Evolutionary conservation across 2,113 vertebrate genomes (phyloP).

Genomic region (Rhinopomastus cyanomelas): DNA sequence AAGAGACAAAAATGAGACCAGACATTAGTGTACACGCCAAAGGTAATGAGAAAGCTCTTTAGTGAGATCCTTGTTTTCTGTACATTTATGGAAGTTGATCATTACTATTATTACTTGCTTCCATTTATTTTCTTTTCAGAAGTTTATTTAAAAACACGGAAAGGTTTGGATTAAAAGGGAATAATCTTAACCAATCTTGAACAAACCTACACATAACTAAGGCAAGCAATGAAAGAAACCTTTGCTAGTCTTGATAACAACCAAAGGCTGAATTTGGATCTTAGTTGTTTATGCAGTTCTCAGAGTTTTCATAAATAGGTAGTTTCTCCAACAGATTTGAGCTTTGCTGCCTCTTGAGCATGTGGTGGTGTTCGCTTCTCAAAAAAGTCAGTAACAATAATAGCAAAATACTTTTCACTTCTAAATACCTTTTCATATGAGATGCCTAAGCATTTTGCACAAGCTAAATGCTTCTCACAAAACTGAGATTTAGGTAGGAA

Average conservation of each 20-base stretch:
- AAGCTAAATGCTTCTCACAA: neutral
- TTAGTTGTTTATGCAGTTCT: neutral
- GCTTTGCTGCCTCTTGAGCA: neutral
- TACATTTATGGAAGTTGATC: neutral
- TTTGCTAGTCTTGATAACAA: neutral
- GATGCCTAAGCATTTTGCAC: neutral
- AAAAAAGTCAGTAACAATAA: neutral
- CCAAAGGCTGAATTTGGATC: neutral
- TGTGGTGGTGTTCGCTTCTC: neutral
- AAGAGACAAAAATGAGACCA: neutral
- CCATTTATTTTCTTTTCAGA: neutral
- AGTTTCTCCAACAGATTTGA: neutral
- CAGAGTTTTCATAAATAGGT: neutral
- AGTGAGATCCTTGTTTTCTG: neutral
- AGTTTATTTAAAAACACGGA: neutral
- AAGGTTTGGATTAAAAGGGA: neutral
- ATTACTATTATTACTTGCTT: neutral
- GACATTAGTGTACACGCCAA: neutral
- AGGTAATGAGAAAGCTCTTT: neutral
- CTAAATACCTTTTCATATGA: neutral
- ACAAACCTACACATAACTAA: neutral
- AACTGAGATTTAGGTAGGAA: neutral
- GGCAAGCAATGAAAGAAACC: neutral
- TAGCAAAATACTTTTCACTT: constrained; percentile 6
- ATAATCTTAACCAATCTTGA: neutral